Evolutionary conservation across 2,113 vertebrate genomes (phyloP).

Genomic region (Cisticola juncidis): DNA sequence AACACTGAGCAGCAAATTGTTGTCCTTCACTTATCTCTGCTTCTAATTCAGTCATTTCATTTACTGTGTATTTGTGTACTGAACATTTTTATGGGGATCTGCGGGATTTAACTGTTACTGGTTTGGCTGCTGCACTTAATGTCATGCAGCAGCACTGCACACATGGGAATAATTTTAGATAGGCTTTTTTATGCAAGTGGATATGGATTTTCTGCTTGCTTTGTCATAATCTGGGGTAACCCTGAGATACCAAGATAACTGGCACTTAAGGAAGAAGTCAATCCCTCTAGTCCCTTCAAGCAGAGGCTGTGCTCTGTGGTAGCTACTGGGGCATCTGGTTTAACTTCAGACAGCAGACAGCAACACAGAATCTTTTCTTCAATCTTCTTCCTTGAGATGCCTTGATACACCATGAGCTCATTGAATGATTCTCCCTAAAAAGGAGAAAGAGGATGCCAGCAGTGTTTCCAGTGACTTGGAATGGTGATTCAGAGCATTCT

Average conservation of each 20-base stretch:
- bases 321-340: neutral
- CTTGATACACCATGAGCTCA: neutral
- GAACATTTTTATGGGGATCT: constrained; percentile 53
- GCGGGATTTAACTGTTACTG: constrained; percentile 49
- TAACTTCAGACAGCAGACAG: neutral
- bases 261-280: neutral
- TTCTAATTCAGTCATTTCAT: constrained; percentile 52
- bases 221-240: constrained; percentile 29
- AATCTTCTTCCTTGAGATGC: neutral
- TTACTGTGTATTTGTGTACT: constrained; percentile 38
- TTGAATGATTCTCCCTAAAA: neutral
- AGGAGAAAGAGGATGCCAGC: neutral
- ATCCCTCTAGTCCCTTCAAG: neutral
- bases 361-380: neutral
- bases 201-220: constrained; percentile 39
- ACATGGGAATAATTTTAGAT: constrained; percentile 64
- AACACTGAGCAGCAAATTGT: neutral
- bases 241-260: neutral
- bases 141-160: constrained; percentile 54
- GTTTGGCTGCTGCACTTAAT: constrained; percentile 46
- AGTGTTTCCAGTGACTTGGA: neutral
- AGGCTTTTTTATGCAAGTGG: neutral
- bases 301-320: neutral
- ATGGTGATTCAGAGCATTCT: neutral
- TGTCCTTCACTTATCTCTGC: constrained; percentile 55